Evolutionary conservation across 1,140 invertebrate species (phyloP), one percentile per base, ranked within the genome.

Genomic region (Catajapyx aquilonaris): DNA sequence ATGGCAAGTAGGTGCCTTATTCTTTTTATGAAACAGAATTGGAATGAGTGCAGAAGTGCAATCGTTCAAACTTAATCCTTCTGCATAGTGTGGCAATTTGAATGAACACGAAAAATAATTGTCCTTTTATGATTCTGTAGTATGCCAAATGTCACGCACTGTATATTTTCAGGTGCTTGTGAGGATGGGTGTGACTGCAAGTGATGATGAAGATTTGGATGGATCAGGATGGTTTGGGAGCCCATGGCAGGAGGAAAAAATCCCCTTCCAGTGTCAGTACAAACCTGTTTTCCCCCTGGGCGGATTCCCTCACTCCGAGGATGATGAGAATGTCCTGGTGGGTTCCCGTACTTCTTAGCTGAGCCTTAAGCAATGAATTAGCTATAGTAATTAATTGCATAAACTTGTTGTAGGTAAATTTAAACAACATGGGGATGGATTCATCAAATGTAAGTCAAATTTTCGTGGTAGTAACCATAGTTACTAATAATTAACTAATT

Each of bases 131-230:
- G 25, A 28, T 10, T 28, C n/a, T 28, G 9, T 28, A 28, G 9
- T n/a, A 28, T 28, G 25, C 25, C n/a, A n/a, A n/a, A n/a, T n/a
- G n/a, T n/a, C n/a, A n/a, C n/a, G n/a, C n/a, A 10, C n/a, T n/a
- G 9, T 28, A n/a, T n/a, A 28, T 36, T 22, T 22, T 22, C 17
- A 37, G 35, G 35, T 37, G 20, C 21, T 15, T 37, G 20, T 37
- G 5, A 37, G 18, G 35, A 25, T 37, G 11, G 19, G 20, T 21
- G 22, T 16, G 10, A 10, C 22, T 10, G 35, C 11, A 3, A 46
- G 41, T 39, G 47, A 49, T 34, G 47, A 49, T 20, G 47, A 49
- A 38, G 47, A 49, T 35, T 41, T 49, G 35, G 47, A 43, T 16
- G 46, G 45, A 11, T 48, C 47, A 9, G 47, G 47, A 22, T 36